Percentiles rank a stretch among this genome's conserved stretches.
Evolutionary conservation across 2,888 invertebrate genomes (phyloP).

Genomic region (Agonopterix alstromeriana): DNA sequence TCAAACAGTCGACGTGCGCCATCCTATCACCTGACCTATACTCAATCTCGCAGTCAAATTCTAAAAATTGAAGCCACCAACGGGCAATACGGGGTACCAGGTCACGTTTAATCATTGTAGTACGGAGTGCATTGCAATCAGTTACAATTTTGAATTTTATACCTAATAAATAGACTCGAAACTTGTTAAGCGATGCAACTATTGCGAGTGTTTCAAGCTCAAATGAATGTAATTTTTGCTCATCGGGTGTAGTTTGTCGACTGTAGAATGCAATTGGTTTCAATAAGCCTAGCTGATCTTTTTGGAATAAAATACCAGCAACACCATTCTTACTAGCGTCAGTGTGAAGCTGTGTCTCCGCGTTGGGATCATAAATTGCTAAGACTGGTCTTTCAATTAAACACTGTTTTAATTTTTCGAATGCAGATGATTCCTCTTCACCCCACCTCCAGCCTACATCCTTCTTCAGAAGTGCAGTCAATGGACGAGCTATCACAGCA

Average conservation of each 20-base stretch:
- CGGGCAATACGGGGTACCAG: constrained; percentile 12
- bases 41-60: constrained; percentile 6
- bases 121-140: constrained; percentile 14
- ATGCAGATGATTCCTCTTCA: not conserved
- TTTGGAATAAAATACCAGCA: constrained; percentile 9
- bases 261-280: constrained; percentile 10
- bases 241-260: constrained; percentile 12
- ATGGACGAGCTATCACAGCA: constrained; percentile 2
- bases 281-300: not conserved
- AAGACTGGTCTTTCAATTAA: constrained; percentile 13
- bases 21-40: not conserved
- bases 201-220: constrained; percentile 17
- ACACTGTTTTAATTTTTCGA: constrained; percentile 1
- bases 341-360: constrained; percentile 15
- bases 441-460: not conserved
- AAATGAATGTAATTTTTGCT: constrained; percentile 13
- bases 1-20: constrained; percentile 1
- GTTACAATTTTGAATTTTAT: constrained; percentile 13
- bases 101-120: constrained; percentile 14
- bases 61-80: constrained; percentile 12
- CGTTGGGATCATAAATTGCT: constrained; percentile 17
- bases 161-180: constrained; percentile 14
- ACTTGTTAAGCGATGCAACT: constrained; percentile 11
- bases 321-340: constrained; percentile 10
- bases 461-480: constrained; percentile 4